phyloP scores from a whole-genome alignment of 2,888 invertebrate genomes.

The Molorchus minor region DNA sequence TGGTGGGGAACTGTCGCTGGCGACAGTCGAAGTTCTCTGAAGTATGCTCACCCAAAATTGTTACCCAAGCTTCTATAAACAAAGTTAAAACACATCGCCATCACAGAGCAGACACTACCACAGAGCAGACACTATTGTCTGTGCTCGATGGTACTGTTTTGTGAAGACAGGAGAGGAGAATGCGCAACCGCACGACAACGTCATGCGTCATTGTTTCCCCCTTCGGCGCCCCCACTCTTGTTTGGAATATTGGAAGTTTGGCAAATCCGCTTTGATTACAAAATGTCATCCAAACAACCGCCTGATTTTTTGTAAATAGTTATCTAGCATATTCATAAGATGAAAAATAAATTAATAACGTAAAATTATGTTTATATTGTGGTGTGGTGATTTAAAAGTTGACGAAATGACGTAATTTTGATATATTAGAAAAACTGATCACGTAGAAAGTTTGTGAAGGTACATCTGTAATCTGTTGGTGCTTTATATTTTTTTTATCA shows the following conservation, averaged over 20 bases:
- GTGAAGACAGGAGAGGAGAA: too few relatives aligned
- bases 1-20: too few relatives aligned
- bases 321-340: constrained; percentile 20
- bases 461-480: constrained; percentile 19
- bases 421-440: constrained; percentile 10
- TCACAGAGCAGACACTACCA: too few relatives aligned
- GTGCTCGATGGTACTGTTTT: too few relatives aligned
- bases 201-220: too few relatives aligned
- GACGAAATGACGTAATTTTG: constrained; percentile 10
- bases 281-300: constrained; percentile 37
- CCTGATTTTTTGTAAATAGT: constrained; percentile 28
- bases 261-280: constrained; percentile 24
- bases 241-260: constrained; percentile 25
- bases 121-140: too few relatives aligned
- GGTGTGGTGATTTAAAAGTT: constrained; percentile 26
- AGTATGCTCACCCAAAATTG: too few relatives aligned
- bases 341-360: constrained; percentile 20
- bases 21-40: too few relatives aligned
- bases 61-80: too few relatives aligned
- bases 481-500: constrained; percentile 2
- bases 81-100: too few relatives aligned
- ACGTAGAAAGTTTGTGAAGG: constrained; percentile 19
- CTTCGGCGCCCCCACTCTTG: too few relatives aligned
- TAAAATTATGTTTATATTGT: constrained; percentile 24
- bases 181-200: too few relatives aligned